phyloP scores from a whole-genome alignment of 2,797 vertebrate genomes.

The Psittacula echo region DNA sequence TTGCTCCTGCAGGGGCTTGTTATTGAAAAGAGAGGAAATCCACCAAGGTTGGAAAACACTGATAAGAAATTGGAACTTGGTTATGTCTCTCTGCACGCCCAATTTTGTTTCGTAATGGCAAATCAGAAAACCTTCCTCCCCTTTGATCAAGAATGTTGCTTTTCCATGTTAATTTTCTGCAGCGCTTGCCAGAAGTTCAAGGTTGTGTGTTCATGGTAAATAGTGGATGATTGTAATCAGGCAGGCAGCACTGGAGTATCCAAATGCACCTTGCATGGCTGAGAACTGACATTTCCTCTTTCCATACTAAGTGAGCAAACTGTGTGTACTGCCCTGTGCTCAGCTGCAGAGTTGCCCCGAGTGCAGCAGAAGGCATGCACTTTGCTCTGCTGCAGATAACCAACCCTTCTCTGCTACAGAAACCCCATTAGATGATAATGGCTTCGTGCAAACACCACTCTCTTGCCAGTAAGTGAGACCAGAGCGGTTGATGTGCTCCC shows the following conservation, averaged over 20 bases:
- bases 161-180: constrained; percentile 1
- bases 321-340: rapidly evolving
- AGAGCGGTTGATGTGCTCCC: rapidly evolving
- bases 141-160: not conserved
- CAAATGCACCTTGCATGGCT: not conserved
- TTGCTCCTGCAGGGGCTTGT: not conserved
- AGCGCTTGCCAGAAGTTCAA: constrained; percentile 7
- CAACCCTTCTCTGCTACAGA: not conserved
- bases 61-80: not conserved
- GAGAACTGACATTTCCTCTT: not conserved
- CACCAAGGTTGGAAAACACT: not conserved
- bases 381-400: not conserved
- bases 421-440: not conserved
- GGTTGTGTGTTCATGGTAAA: not conserved
- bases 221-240: not conserved
- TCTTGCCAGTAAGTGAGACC: not conserved
- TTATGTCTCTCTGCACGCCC: not conserved
- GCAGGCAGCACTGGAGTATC: rapidly evolving
- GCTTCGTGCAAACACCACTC: not conserved
- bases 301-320: not conserved
- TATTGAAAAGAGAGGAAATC: not conserved
- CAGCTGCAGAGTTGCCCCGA: not conserved
- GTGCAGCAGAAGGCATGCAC: not conserved
- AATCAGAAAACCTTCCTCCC: not conserved
- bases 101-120: not conserved